Evolutionary conservation across 2,113 vertebrate genomes (phyloP).

Genomic region (Campylorhamphus procurvoides): DNA sequence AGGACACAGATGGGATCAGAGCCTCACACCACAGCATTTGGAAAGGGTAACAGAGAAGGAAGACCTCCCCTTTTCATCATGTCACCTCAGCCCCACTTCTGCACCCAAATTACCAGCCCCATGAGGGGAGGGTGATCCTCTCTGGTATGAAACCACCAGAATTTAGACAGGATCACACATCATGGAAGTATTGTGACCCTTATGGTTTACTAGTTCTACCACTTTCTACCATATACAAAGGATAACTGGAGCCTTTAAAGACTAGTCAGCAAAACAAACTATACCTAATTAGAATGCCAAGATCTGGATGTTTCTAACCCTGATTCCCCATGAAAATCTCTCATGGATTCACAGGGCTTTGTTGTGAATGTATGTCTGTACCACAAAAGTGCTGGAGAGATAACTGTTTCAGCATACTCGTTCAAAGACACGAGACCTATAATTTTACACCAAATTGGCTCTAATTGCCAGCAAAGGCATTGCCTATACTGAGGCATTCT

Average conservation of each 20-base stretch:
- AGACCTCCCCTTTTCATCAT: accelerated
- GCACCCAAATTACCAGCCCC: not conserved
- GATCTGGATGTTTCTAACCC: not conserved
- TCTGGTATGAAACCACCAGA: not conserved
- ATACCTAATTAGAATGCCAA: not conserved
- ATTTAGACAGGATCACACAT: not conserved
- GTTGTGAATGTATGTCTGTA: not conserved
- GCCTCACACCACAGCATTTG: not conserved
- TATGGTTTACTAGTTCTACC: not conserved
- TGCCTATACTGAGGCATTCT: not conserved
- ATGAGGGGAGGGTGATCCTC: accelerated
- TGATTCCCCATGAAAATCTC: constrained; percentile 6
- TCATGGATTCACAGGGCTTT: not conserved
- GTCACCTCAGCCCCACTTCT: not conserved
- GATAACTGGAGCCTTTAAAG: not conserved
- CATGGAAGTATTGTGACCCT: not conserved
- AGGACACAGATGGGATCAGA: not conserved
- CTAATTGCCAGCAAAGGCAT: constrained; percentile 48
- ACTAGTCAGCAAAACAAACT: constrained; percentile 2
- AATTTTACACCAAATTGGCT: constrained; percentile 51
- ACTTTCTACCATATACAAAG: accelerated
- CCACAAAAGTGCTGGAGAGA: constrained; percentile 42
- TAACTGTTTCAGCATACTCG: not conserved
- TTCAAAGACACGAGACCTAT: constrained; percentile 27
- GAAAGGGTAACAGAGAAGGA: not conserved